phyloP scores from a whole-genome alignment of 2,888 invertebrate species.

The Penaeus monodon region DNA sequence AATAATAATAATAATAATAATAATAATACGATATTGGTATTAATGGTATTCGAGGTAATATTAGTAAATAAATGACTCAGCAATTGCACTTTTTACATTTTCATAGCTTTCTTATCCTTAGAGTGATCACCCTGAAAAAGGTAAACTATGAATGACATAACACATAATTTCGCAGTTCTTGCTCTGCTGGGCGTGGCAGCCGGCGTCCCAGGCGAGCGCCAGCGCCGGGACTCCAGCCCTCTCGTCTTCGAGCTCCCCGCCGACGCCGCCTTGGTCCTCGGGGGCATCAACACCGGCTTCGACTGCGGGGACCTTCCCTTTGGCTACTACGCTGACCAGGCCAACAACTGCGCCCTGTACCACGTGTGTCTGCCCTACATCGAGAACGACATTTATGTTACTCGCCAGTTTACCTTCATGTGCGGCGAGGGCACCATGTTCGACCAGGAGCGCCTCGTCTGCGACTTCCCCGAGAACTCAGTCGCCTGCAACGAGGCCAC shows the following conservation, averaged over 20 bases:
- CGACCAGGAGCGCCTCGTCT: constrained; percentile 16
- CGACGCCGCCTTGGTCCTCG: constrained; percentile 7
- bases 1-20: too few species aligned
- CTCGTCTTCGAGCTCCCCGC: not conserved
- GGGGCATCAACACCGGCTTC: constrained; percentile 6
- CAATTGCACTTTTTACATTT: too few species aligned
- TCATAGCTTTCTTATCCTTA: too few species aligned
- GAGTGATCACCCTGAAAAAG: too few species aligned
- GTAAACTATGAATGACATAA: too few species aligned
- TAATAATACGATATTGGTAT: too few species aligned
- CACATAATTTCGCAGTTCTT: not conserved
- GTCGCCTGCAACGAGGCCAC: not conserved
- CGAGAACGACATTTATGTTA: not conserved
- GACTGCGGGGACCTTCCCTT: too few species aligned
- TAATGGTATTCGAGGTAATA: too few species aligned
- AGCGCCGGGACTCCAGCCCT: not conserved
- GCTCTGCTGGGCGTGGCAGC: not conserved
- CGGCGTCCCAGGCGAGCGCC: not conserved
- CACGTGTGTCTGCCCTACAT: too few species aligned
- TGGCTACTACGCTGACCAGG: too few species aligned
- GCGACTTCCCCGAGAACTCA: constrained; percentile 19
- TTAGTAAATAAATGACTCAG: too few species aligned
- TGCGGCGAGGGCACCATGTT: constrained; percentile 10
- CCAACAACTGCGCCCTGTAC: too few species aligned
- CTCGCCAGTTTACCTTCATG: constrained; percentile 7